A percentile compares a stretch with the other conserved stretches of the same genome.
Conservation (phyloP, 2,888 invertebrate genomes). For the Cactoblastis cactorum region DNA sequence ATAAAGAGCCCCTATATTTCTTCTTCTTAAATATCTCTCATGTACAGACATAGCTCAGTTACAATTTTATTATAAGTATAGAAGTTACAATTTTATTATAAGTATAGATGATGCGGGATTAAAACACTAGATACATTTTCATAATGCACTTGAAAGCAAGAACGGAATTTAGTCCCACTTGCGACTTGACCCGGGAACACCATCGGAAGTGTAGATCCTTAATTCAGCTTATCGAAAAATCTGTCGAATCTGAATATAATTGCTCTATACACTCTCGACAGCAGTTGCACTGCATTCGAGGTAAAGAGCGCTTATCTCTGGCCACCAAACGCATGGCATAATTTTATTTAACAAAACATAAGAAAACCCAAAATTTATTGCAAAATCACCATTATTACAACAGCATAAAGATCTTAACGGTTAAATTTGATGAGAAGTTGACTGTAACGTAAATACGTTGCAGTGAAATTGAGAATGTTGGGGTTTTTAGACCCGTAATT, state of each 20-base stretch:
- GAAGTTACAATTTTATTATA: too few relatives aligned
- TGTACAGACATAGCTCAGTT: too few relatives aligned
- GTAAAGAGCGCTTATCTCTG: constrained; percentile 7
- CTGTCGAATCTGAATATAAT: background rate
- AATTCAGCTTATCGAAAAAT: too few relatives aligned
- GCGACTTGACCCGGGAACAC: too few relatives aligned
- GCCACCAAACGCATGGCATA: constrained; percentile 8
- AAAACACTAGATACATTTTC: too few relatives aligned
- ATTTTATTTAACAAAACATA: constrained; percentile 5
- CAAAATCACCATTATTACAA: background rate
- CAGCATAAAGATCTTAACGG: background rate
- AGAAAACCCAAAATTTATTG: background rate
- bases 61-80: too few relatives aligned
- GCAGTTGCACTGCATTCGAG: constrained; percentile 6
- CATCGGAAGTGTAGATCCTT: too few relatives aligned
- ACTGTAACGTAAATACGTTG: background rate
- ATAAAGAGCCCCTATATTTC: too few relatives aligned
- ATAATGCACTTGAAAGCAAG: too few relatives aligned
- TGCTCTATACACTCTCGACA: background rate
- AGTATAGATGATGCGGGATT: too few relatives aligned
- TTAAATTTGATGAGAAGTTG: background rate
- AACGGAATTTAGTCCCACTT: too few relatives aligned
- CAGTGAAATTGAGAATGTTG: background rate
- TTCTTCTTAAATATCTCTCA: too few relatives aligned
- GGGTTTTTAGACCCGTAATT: background rate